Evolutionary conservation across 64 coral and sea anemone genomes (phyloP).

Genomic region (Pocillopora damicornis): DNA sequence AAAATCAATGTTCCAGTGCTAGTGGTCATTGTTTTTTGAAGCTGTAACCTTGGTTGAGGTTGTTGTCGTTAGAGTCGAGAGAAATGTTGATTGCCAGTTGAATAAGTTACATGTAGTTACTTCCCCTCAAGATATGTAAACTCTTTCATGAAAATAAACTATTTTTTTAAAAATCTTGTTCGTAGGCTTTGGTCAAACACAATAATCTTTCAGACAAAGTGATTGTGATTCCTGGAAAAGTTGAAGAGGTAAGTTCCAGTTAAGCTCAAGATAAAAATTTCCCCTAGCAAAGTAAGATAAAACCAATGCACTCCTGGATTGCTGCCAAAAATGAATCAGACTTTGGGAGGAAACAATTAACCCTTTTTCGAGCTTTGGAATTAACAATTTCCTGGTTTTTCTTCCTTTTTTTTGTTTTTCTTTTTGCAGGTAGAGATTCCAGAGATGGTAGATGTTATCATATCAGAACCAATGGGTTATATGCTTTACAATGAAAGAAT

Average conservation of each 20-base stretch:
- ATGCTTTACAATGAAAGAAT: slow-evolving; percentile 97
- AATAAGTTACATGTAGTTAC: background rate
- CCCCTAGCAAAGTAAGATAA: too few species aligned
- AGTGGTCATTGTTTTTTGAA: too few species aligned
- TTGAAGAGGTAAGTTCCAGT: slow-evolving; percentile 74
- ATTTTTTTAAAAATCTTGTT: slow-evolving; percentile 12
- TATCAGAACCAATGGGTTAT: slow-evolving; percentile 98
- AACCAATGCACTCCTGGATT: too few species aligned
- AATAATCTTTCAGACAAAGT: slow-evolving; percentile 90
- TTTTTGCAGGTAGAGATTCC: slow-evolving; percentile 83
- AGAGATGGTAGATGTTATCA: slow-evolving; percentile 89
- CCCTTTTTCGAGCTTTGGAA: too few species aligned
- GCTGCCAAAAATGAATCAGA: too few species aligned
- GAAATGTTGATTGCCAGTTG: too few species aligned
- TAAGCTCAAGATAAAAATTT: too few species aligned
- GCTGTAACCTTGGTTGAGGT: too few species aligned
- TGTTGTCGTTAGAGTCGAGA: too few species aligned
- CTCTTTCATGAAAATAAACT: background rate
- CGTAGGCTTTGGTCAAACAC: slow-evolving; percentile 68
- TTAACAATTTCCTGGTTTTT: too few species aligned
- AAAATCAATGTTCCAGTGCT: too few species aligned
- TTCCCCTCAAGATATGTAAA: background rate
- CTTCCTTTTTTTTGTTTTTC: background rate
- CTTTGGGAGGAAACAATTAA: too few species aligned
- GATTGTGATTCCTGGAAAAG: slow-evolving; percentile 86